Conservation (phyloP, 2,888 invertebrate species). For the Spisula subtruncata region DNA sequence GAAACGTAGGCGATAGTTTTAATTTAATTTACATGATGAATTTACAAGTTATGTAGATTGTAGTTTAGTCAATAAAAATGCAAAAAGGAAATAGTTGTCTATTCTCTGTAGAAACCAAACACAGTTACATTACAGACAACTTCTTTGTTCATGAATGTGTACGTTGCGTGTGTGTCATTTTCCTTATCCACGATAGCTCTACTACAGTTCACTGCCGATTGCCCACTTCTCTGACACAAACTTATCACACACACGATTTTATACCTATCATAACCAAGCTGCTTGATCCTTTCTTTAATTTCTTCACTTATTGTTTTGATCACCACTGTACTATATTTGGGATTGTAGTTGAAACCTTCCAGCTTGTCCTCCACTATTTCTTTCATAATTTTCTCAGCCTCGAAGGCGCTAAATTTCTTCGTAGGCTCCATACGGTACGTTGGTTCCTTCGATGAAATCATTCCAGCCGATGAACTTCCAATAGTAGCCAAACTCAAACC, state of each 20-base stretch:
- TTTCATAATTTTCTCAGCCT: conserved; percentile 73
- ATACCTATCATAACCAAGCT: conserved; percentile 80
- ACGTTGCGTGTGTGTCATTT: conserved; percentile 77
- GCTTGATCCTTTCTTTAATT: conserved; percentile 80
- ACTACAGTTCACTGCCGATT: conserved; percentile 73
- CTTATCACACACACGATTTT: conserved; percentile 77
- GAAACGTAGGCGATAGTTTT: background rate
- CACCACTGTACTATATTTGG: conserved; percentile 76
- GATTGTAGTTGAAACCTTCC: conserved; percentile 74
- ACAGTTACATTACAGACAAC: conserved; percentile 80
- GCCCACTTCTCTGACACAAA: conserved; percentile 78
- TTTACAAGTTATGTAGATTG: background rate
- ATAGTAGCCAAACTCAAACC: conserved; percentile 43
- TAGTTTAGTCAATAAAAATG: background rate
- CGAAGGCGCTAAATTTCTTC: conserved; percentile 68
- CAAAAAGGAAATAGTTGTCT: background rate
- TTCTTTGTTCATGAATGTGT: conserved; percentile 74
- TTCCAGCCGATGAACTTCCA: conserved; percentile 58
- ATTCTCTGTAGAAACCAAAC: conserved; percentile 81
- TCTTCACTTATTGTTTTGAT: conserved; percentile 78
- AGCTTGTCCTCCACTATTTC: conserved; percentile 72
- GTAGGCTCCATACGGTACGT: conserved; percentile 81
- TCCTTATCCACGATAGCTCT: conserved; percentile 79
- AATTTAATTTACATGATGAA: background rate
- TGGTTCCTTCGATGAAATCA: conserved; percentile 74